Evolutionary conservation across 2,113 vertebrate genomes (phyloP).

Genomic region (Eudorcas thomsonii): DNA sequence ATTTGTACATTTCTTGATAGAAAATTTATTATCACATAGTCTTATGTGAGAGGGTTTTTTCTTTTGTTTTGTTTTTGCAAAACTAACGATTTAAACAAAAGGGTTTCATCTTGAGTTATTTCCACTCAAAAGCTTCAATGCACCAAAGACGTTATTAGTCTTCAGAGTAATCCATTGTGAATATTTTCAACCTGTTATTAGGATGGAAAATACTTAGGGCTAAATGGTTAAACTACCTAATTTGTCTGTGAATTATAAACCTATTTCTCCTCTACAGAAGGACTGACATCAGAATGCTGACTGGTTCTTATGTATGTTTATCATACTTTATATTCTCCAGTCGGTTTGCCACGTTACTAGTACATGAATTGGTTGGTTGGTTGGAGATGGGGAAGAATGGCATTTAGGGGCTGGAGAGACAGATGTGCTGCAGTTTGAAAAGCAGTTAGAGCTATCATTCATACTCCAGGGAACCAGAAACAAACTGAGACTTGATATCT

Average conservation of each 20-base stretch:
- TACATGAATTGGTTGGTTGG: background rate
- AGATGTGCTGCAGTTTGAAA: background rate
- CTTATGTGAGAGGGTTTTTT: background rate
- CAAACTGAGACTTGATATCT: background rate
- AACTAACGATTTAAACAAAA: slow-evolving; percentile 34
- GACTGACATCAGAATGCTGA: background rate
- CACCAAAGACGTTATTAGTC: background rate
- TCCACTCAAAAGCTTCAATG: background rate
- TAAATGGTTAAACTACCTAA: background rate
- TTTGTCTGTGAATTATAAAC: background rate
- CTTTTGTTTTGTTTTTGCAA: slow-evolving; percentile 2
- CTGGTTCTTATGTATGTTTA: background rate
- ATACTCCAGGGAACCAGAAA: background rate
- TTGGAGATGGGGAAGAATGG: background rate
- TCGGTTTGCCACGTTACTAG: background rate
- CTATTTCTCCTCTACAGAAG: background rate
- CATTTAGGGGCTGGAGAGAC: background rate
- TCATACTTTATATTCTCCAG: background rate
- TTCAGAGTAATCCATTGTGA: background rate
- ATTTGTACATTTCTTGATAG: background rate
- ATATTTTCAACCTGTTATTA: slow-evolving; percentile 26
- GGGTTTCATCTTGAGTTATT: slow-evolving; percentile 28
- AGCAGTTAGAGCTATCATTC: background rate
- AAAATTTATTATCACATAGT: background rate
- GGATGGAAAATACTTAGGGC: background rate